A percentile compares a stretch with the other conserved stretches of the same genome.
These are phyloP conservation scores for Oxygymnocypris stewartii DNA, from an alignment of 2,113 vertebrate genomes.

Conservation along the genomic window DNA sequence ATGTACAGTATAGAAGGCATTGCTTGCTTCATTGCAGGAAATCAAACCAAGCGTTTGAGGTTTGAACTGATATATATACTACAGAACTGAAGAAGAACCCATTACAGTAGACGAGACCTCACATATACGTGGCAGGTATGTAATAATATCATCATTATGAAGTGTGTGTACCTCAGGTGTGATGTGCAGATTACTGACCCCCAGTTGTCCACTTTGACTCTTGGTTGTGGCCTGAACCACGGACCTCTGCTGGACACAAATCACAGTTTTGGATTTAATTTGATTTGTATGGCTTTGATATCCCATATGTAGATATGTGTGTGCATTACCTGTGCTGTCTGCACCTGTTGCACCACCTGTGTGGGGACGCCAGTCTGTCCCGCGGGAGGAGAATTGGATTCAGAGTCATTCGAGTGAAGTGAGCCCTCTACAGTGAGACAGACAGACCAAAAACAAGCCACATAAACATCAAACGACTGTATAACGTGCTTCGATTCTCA, in stretches of 20 bases:
- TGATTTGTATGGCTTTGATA: not conserved
- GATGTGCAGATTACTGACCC: slow-evolving; percentile 79
- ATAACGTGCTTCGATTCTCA: not conserved
- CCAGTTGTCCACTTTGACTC: slow-evolving; percentile 78
- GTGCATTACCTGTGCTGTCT: slow-evolving; percentile 81
- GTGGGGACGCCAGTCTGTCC: slow-evolving; percentile 80
- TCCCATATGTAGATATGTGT: not conserved
- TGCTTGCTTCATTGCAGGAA: no score
- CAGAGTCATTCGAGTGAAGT: slow-evolving; percentile 84
- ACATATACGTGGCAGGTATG: no score
- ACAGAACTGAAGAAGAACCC: no score
- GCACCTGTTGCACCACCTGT: slow-evolving; percentile 86
- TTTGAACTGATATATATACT: no score
- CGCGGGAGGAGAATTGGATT: slow-evolving; percentile 80
- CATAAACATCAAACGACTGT: not conserved
- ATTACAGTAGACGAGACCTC: no score
- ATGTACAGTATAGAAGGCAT: no score
- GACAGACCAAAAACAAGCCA: slow-evolving; percentile 10
- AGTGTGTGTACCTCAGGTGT: slow-evolving; percentile 77
- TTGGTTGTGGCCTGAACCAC: slow-evolving; percentile 82
- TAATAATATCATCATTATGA: not conserved
- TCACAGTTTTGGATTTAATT: not conserved
- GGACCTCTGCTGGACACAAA: slow-evolving; percentile 76
- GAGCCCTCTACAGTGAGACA: slow-evolving; percentile 77
- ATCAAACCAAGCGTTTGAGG: no score